Evolutionary conservation across 2,797 vertebrate genomes (phyloP), one percentile per base, ranked within the genome.

Genomic region (Percopsis omiscomaycus): DNA sequence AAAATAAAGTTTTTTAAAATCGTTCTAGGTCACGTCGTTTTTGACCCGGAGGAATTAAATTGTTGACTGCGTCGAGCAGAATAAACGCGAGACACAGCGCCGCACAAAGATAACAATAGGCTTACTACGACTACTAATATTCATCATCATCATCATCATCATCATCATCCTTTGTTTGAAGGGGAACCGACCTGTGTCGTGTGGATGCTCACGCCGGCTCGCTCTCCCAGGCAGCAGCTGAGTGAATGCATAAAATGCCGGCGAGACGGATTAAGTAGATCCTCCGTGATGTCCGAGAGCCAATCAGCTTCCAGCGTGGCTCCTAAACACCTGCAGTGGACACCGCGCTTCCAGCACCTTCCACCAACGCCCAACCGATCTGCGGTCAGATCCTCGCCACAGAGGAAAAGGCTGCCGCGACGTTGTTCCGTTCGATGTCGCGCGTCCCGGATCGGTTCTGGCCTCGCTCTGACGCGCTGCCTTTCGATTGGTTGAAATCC

Each of bases 311-410:
- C 16, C 58, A 71, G 66, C 54, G 32, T 56, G 54, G 49, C 63
- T 53, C 56, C 45, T 22, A 22, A 22, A 66, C 60, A 61, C 53
- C 66, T 67, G 64, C 63, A 30, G 44, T 45, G 29, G 45, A 62
- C 13, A 16, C 11, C 52, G 61, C 66, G 66, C 49, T 85, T 88
- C 86, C 69, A 70, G 86, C 53, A 74, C 55, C 22, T 82, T 86
- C 84, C 22, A 29, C 14, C 57, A n/a, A 30, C 8, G 11, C 59
- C 8, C 32, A 48, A 59, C 46, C 15, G 45, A 16, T 37, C 54
- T 69, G 11, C 10, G 29, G 13, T 68, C 66, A 56, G 59, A 62
- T 60, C 47, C 12, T 16, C 16, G 45, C n/a, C 11, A 14, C 37
- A 4, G 44, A 13, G 12, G 12, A 16, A 27, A 9, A 27, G 8